Conservation (phyloP, 2,113 vertebrate genomes). For the Galbula dea region DNA sequence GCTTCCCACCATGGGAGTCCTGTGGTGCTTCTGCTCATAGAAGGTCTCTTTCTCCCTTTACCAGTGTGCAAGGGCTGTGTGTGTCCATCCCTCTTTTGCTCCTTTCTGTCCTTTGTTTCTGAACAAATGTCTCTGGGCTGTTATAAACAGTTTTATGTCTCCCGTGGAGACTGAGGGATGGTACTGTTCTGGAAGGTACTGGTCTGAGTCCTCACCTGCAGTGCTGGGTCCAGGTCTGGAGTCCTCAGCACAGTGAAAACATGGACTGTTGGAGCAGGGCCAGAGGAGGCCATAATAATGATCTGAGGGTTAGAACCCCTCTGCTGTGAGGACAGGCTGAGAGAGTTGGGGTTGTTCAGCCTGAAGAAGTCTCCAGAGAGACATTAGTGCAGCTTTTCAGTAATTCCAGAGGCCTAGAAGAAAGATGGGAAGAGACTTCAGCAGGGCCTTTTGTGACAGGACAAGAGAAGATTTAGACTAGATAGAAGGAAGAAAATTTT, state of each 20-base stretch:
- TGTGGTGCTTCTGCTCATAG: not conserved
- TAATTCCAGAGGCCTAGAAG: not conserved
- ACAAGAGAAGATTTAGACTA: not conserved
- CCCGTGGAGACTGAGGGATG: not conserved
- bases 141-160: not conserved
- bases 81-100: not conserved
- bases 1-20: not conserved
- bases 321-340: not conserved
- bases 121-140: not conserved
- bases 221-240: not conserved
- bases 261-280: not conserved
- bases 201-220: not conserved
- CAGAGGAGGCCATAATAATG: not conserved
- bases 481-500: not conserved
- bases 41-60: not conserved
- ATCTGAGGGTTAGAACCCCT: not conserved
- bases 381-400: not conserved
- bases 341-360: too few species aligned
- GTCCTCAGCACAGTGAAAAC: not conserved
- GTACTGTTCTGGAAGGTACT: not conserved
- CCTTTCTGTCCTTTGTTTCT: not conserved
- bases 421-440: not conserved
- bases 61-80: too few species aligned
- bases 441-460: not conserved
- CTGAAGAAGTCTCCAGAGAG: too few species aligned